Evolutionary conservation across 2,113 vertebrate genomes (phyloP), one percentile per base, ranked within the genome.

Genomic region (Malurus cyaneus): DNA sequence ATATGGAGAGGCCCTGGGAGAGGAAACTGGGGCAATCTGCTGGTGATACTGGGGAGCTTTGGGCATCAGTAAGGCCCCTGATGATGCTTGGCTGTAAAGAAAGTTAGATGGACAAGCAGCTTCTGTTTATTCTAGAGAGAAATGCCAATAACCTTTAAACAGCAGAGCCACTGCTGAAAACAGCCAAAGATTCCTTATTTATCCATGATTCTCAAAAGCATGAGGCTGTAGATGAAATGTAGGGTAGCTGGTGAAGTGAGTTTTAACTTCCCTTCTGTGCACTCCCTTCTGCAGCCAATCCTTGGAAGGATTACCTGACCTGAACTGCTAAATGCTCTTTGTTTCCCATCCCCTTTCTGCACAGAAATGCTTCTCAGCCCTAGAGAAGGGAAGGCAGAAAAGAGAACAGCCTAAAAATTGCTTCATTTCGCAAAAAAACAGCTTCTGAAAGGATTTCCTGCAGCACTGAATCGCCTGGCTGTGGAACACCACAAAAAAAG

Each of bases 11-110:
- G 9, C 32, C 66, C 44, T 31, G 9, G 23, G n/a, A 20, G 36
- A 60, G n/a, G 42, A 57, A 78, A 52, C 1, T 24, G 46, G 42
- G 47, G 11, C 28, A 73, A 6, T 4, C 26, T 84, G 32, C 32
- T 56, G 6, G 15, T 0, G 0, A 13, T 56, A 3, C 46, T 73
- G 50, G 5, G 2, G 24, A 39, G n/a, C 21, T 65, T 24, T 56
- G 32, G 49, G 32, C 28, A 52, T 14, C 69, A 28, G 34, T 12
- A 29, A 46, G 32, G n/a, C 5, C 18, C n/a, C 53, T 34, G 12
- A 6, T 6, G 24, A 29, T 19, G 20, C 17, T 59, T 69, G 39
- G 18, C 26, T 26, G 1, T 5, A 23, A 29, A 77, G 19, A 46
- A 71, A 5, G 34, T 34, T 42, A 52, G 31, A 18, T 18, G 20